These are phyloP conservation scores for Oligia strigilis DNA, from an alignment of 2,888 invertebrate genomes.

Conservation along the genomic window DNA sequence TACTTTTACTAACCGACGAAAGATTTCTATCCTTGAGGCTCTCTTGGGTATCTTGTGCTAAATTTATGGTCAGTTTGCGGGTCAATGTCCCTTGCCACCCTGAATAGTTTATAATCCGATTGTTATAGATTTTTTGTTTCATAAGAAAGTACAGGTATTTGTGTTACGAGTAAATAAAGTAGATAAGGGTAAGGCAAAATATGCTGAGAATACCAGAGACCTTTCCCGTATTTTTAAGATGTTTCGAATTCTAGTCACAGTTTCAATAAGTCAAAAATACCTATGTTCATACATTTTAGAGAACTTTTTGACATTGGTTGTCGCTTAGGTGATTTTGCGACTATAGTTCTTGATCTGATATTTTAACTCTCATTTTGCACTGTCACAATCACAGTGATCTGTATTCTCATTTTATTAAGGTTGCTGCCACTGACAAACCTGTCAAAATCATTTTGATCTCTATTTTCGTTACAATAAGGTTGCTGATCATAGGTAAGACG, in stretches of 20 bases:
- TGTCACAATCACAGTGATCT: neutral
- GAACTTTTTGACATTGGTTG: neutral
- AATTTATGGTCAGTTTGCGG: no score
- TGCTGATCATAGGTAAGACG: neutral
- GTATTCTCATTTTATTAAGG: neutral
- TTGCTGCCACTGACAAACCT: neutral
- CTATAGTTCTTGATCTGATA: neutral
- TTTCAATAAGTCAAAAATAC: neutral
- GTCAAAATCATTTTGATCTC: neutral
- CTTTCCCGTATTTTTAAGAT: neutral
- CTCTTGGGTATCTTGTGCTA: no score
- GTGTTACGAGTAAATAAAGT: conserved; percentile 23
- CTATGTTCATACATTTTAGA: neutral
- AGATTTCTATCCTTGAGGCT: no score
- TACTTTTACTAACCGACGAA: no score
- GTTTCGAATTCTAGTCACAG: neutral
- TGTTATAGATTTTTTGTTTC: conserved; percentile 15
- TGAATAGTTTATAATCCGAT: conserved; percentile 1
- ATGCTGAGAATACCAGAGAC: neutral
- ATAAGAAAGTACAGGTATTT: conserved; percentile 36
- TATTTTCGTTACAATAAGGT: neutral
- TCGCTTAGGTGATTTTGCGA: neutral
- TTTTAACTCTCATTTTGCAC: neutral
- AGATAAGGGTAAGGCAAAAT: conserved; percentile 5
- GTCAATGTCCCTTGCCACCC: no score